Conservation (phyloP, 2,113 vertebrate species). For the Raja brachyura region DNA sequence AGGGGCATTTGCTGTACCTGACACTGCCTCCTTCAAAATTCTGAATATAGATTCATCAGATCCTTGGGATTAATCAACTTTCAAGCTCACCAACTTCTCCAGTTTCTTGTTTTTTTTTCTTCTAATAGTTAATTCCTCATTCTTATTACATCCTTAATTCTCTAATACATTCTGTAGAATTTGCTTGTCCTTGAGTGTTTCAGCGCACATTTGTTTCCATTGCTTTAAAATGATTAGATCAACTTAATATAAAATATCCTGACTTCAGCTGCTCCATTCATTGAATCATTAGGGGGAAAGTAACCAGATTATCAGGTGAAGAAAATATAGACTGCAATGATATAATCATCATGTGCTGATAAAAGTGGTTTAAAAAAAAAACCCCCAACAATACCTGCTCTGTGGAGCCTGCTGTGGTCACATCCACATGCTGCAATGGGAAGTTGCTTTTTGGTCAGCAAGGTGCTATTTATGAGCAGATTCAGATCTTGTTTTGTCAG, state of each 20-base stretch:
- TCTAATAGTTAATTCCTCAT: too few species aligned
- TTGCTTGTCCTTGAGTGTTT: neutral
- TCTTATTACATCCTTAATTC: too few species aligned
- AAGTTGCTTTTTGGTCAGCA: neutral
- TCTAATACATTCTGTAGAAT: too few species aligned
- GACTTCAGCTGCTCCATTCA: neutral
- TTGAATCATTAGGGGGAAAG: neutral
- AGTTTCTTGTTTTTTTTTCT: too few species aligned
- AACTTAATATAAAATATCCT: neutral
- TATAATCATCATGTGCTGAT: neutral
- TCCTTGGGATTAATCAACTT: too few species aligned
- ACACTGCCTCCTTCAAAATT: too few species aligned
- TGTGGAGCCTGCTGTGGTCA: neutral
- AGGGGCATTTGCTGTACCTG: too few species aligned
- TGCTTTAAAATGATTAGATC: neutral
- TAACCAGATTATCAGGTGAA: neutral
- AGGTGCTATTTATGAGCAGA: slow-evolving; percentile 4
- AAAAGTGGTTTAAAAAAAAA: neutral
- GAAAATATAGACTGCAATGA: neutral
- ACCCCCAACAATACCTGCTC: neutral
- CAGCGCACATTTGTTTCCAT: neutral
- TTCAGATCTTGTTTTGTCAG: neutral
- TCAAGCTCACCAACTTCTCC: too few species aligned
- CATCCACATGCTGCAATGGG: neutral
- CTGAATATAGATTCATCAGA: too few species aligned